Conservation (phyloP, 1,140 invertebrate genomes). For the Pristionchus pacificus region DNA sequence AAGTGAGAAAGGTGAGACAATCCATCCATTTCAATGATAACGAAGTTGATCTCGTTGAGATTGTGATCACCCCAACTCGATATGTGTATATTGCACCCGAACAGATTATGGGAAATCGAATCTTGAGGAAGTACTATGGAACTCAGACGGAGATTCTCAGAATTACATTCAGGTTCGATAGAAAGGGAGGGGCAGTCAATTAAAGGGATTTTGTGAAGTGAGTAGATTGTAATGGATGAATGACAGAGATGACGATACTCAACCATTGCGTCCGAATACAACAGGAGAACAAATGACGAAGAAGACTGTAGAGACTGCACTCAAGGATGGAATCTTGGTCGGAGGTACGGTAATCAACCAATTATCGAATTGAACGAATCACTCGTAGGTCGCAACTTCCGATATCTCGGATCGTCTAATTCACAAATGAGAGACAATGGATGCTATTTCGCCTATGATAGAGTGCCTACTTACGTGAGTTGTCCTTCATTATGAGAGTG, state of each 20-base stretch:
- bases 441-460: conserved; percentile 39
- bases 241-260: not conserved
- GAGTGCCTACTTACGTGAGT: not conserved
- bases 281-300: not conserved
- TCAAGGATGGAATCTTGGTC: not conserved
- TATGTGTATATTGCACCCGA: conserved; percentile 43
- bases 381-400: conserved; percentile 15
- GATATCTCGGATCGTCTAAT: conserved; percentile 50
- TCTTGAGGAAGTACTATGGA: conserved; percentile 40
- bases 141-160: conserved; percentile 36
- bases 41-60: conserved; percentile 2
- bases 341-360: not conserved
- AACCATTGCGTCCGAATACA: not conserved
- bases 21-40: not conserved
- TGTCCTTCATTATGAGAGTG: too few species aligned
- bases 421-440: conserved; percentile 56
- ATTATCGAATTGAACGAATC: not conserved
- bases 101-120: conserved; percentile 42
- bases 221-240: not conserved
- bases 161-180: conserved; percentile 38
- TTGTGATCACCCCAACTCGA: conserved; percentile 47
- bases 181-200: not conserved
- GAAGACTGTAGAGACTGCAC: not conserved
- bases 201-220: not conserved
- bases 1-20: not conserved